These are phyloP conservation scores for Isaurus tuberculatus DNA, from an alignment of 92 coral and sea anemone species.

Conservation along the genomic window DNA sequence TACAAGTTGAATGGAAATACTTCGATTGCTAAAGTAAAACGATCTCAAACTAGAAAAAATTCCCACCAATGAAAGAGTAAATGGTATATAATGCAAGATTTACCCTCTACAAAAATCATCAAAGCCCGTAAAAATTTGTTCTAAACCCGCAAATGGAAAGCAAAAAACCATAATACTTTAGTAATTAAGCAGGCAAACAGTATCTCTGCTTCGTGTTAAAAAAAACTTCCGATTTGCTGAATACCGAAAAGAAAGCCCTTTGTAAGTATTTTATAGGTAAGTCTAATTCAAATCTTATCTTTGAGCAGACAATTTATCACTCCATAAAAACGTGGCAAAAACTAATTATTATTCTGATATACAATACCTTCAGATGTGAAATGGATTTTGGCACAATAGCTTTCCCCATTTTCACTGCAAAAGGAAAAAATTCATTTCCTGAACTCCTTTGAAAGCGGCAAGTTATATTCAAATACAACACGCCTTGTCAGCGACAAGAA, in stretches of 20 bases:
- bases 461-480: not conserved
- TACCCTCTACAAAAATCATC: not conserved
- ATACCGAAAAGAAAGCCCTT: not conserved
- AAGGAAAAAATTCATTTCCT: not conserved
- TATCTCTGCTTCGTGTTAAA: not conserved
- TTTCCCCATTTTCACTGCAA: not conserved
- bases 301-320: not conserved
- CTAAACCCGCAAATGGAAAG: not conserved
- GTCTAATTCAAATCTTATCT: not conserved
- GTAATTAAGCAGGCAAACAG: constrained; percentile 18
- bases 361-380: not conserved
- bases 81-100: not conserved
- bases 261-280: constrained; percentile 3
- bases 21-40: not conserved
- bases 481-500: not conserved
- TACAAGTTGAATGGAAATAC: not conserved
- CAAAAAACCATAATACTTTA: not conserved
- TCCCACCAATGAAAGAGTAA: not conserved
- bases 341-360: not conserved
- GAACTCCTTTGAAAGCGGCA: not conserved
- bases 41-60: not conserved
- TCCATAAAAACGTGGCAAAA: not conserved
- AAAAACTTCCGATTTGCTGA: not conserved
- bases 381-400: not conserved
- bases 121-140: not conserved